phyloP scores from a whole-genome alignment of 2,113 vertebrate genomes.

The Dascyllus trimaculatus region DNA sequence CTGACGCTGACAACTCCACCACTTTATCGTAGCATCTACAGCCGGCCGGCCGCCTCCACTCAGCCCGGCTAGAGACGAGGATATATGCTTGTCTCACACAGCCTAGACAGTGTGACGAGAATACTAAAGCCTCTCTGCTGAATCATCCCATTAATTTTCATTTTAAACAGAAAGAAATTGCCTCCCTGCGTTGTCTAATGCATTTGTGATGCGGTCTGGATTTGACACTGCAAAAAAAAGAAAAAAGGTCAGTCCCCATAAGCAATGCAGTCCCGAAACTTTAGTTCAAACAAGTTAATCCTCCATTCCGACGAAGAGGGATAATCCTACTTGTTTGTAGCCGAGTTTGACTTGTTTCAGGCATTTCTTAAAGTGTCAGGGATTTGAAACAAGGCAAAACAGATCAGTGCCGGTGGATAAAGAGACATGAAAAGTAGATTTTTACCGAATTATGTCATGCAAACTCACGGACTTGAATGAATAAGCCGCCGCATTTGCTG shows the following conservation, averaged over 20 bases:
- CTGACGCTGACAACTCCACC: constrained; percentile 33
- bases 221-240: constrained; percentile 10
- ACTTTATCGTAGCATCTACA: constrained; percentile 57
- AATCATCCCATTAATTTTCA: constrained; percentile 30
- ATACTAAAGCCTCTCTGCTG: constrained; percentile 38
- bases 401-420: neutral
- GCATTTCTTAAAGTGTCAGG: constrained; percentile 19
- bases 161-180: constrained; percentile 21
- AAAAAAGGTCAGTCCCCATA: neutral
- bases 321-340: constrained; percentile 31
- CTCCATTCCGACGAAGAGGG: constrained; percentile 10
- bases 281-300: constrained; percentile 48
- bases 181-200: neutral
- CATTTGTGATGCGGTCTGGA: constrained; percentile 11
- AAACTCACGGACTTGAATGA: neutral
- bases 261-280: constrained; percentile 5
- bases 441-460: neutral
- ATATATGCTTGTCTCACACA: neutral
- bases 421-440: neutral
- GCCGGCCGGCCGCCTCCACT: constrained; percentile 15
- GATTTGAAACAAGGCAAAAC: constrained; percentile 4
- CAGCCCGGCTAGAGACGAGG: neutral
- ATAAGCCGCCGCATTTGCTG: neutral
- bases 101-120: neutral
- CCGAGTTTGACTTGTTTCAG: constrained; percentile 16